These are phyloP conservation scores for Polylopha cassiicola DNA, from an alignment of 2,888 invertebrate genomes.

Conservation along the genomic window DNA sequence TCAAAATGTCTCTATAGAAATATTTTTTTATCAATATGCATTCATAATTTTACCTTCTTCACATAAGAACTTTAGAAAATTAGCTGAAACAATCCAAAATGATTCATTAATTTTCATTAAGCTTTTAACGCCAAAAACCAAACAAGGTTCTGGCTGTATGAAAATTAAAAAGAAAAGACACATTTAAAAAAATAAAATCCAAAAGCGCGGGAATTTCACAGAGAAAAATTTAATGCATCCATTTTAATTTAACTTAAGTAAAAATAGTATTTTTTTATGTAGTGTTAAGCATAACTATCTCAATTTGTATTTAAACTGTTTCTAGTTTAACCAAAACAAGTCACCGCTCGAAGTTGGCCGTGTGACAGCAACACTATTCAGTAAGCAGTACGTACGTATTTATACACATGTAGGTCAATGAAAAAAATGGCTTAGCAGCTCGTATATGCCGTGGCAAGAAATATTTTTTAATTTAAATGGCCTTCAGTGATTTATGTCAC, in stretches of 20 bases:
- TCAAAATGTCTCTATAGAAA: too few species aligned
- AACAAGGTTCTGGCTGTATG: slow-evolving; percentile 20
- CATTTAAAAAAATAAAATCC: slow-evolving; percentile 11
- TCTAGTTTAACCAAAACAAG: slow-evolving; percentile 26
- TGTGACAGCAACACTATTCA: slow-evolving; percentile 62
- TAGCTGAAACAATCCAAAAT: too few species aligned
- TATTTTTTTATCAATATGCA: too few species aligned
- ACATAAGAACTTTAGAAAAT: too few species aligned
- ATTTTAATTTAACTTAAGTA: slow-evolving; percentile 21
- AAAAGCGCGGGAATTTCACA: slow-evolving; percentile 49
- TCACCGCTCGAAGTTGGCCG: slow-evolving; percentile 22
- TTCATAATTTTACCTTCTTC: too few species aligned
- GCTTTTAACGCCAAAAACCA: slow-evolving; percentile 1
- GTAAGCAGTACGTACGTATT: slow-evolving; percentile 61
- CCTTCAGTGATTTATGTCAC: slow-evolving; percentile 77
- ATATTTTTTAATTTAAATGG: slow-evolving; percentile 76
- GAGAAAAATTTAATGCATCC: slow-evolving; percentile 27
- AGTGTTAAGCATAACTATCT: slow-evolving; percentile 34
- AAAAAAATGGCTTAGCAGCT: slow-evolving; percentile 76
- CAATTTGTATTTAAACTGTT: slow-evolving; percentile 23
- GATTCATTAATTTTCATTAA: too few species aligned
- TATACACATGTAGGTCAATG: slow-evolving; percentile 77
- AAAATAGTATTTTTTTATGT: slow-evolving; percentile 22
- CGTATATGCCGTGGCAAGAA: slow-evolving; percentile 74
- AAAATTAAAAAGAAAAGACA: slow-evolving; percentile 32